Evolutionary conservation across 2,888 invertebrate genomes (phyloP), one percentile per base, ranked within the genome.

Genomic region (Sarcophaga variegata): DNA sequence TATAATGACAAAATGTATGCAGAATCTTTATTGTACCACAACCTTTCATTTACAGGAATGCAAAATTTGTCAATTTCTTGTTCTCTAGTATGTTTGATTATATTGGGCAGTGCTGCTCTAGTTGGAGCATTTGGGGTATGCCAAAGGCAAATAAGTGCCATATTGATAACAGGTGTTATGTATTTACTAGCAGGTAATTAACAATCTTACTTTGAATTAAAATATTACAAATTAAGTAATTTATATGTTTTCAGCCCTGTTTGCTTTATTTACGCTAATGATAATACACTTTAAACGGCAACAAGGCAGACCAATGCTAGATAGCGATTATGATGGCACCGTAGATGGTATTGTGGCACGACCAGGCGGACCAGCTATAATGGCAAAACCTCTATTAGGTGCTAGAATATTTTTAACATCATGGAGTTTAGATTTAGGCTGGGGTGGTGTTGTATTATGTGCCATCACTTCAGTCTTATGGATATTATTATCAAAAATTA

Each of bases 41-140:
- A 66, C 27, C 17, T 69, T 66, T 10, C 20, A 71, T 75, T 89
- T 88, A 87, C 83, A 98, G 98, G 98, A 91, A 98, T 98, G 97
- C 98, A 98, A 94, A 98, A 98, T 94, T 94, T 98, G 88, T 98
- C 98, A 82, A 98, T 98, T 93, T 98, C 98, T 14, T 98, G 98
- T 93, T 97, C 98, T 70, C 95, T 98, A 90, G 98, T 98, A 6
- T 97, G 98, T 91, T 95, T 98, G 78, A 98, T 98, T 90, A 96
- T 98, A 83, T 93, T 98, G 88, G 97, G 97, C 72, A 96, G 97
- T 89, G 97, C 98, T 0, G 97, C 97, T 5, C 94, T 98, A 81
- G 97, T 98, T 4, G 98, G 98, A 25, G 95, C 96, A 70, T 97
- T 98, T 92, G 98, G 98, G 6, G 95, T 98, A 37, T 96, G 97